Evolutionary conservation across 2,113 vertebrate species (phyloP).

Genomic region (Pandion haliaetus): DNA sequence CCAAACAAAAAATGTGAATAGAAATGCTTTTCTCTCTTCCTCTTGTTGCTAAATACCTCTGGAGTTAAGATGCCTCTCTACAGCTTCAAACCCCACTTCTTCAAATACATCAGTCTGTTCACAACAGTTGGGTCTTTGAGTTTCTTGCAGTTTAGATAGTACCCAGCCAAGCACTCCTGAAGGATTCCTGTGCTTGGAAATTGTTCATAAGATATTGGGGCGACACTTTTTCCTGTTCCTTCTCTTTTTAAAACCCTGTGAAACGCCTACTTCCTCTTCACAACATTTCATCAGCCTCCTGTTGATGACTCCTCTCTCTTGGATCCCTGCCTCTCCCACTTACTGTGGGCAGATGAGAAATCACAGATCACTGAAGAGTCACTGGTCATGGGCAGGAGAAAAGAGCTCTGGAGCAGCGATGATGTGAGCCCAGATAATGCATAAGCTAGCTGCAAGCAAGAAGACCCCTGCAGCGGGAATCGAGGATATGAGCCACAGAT

Average conservation of each 20-base stretch:
- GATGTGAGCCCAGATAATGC: background rate
- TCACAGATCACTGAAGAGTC: background rate
- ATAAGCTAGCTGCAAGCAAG: background rate
- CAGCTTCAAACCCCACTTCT: background rate
- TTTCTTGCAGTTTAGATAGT: background rate
- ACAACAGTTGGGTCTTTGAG: background rate
- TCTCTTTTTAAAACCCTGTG: background rate
- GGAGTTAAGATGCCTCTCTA: background rate
- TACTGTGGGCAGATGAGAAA: slow-evolving; percentile 20
- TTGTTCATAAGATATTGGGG: background rate
- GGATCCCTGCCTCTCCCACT: background rate
- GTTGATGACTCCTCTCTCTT: slow-evolving; percentile 11
- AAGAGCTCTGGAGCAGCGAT: background rate
- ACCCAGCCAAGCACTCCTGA: background rate
- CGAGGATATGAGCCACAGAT: rapidly evolving
- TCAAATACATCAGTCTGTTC: background rate
- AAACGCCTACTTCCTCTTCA: slow-evolving; percentile 20
- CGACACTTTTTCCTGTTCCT: background rate
- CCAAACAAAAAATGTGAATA: background rate
- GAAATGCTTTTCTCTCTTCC: background rate
- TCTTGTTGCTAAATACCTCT: background rate
- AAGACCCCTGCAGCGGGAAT: background rate
- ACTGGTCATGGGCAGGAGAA: background rate
- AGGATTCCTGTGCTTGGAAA: background rate
- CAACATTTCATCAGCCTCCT: background rate